Percentiles rank a stretch among this genome's conserved stretches.
Evolutionary conservation across 2,113 vertebrate genomes (phyloP).

Genomic region (Melanostigma gelatinosum): DNA sequence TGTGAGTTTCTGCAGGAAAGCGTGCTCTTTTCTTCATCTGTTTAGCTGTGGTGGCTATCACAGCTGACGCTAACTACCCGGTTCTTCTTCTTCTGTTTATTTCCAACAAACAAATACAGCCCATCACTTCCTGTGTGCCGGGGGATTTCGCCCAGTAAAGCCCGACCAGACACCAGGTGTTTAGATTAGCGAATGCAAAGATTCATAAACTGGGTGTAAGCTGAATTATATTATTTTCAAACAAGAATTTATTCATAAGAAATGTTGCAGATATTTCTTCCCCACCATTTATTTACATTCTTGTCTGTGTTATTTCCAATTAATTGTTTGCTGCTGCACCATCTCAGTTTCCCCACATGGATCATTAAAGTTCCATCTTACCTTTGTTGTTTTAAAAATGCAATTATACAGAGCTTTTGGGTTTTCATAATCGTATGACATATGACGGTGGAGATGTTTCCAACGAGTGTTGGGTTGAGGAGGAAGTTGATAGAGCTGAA

Average conservation of each 20-base stretch:
- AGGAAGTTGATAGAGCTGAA: constrained; percentile 86
- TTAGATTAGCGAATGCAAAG: constrained; percentile 69
- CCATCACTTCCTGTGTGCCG: constrained; percentile 53
- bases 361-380: not conserved
- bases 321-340: not conserved
- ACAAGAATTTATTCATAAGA: constrained; percentile 55
- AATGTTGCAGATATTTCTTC: constrained; percentile 51
- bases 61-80: constrained; percentile 20
- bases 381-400: not conserved
- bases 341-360: not conserved
- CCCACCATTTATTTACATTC: constrained; percentile 20
- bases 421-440: not conserved
- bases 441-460: constrained; percentile 64
- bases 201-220: constrained; percentile 67
- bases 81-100: constrained; percentile 43
- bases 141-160: constrained; percentile 52
- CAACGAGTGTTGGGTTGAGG: constrained; percentile 66
- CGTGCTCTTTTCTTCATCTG: not conserved
- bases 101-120: constrained; percentile 57
- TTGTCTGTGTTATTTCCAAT: constrained; percentile 18
- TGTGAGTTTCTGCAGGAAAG: not conserved
- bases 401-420: not conserved
- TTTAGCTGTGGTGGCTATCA: not conserved
- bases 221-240: constrained; percentile 65
- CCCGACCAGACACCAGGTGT: constrained; percentile 67